These are phyloP conservation scores for Reticulitermes speratus DNA, from an alignment of 1,140 invertebrate species.

Conservation along the genomic window DNA sequence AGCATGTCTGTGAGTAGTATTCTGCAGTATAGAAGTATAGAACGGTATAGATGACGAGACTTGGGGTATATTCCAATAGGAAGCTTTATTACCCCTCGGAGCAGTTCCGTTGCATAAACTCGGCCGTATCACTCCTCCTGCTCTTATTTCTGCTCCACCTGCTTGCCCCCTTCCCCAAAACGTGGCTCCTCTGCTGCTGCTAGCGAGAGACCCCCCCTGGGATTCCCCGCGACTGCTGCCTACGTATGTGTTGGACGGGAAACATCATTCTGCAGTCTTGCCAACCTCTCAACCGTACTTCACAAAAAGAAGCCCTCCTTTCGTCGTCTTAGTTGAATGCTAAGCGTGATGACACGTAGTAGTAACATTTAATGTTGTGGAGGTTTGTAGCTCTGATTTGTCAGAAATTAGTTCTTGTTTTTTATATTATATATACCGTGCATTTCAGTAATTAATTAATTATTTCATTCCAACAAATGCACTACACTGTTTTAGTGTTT, in stretches of 20 bases:
- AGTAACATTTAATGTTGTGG: not conserved
- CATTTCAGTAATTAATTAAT: no score
- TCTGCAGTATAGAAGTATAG: not conserved
- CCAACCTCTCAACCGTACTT: not conserved
- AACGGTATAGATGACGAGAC: not conserved
- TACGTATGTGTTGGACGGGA: not conserved
- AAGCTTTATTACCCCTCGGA: constrained; percentile 7
- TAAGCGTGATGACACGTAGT: not conserved
- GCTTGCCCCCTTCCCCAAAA: not conserved
- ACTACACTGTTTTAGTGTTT: no score
- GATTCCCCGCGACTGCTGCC: not conserved
- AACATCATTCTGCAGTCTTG: not conserved
- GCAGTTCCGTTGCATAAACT: constrained; percentile 6
- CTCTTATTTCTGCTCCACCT: not conserved
- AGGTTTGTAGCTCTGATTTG: no score
- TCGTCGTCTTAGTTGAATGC: not conserved
- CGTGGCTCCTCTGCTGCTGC: not conserved
- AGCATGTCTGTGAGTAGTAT: not conserved
- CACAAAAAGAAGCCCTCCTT: not conserved
- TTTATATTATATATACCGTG: no score
- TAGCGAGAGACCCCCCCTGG: not conserved
- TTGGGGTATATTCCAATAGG: not conserved
- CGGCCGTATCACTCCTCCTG: not conserved
- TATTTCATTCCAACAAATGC: no score
- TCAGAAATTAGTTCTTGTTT: no score